Evolutionary conservation across 2,113 vertebrate species (phyloP), one percentile per base, ranked within the genome.

Genomic region (Narcine bancroftii): DNA sequence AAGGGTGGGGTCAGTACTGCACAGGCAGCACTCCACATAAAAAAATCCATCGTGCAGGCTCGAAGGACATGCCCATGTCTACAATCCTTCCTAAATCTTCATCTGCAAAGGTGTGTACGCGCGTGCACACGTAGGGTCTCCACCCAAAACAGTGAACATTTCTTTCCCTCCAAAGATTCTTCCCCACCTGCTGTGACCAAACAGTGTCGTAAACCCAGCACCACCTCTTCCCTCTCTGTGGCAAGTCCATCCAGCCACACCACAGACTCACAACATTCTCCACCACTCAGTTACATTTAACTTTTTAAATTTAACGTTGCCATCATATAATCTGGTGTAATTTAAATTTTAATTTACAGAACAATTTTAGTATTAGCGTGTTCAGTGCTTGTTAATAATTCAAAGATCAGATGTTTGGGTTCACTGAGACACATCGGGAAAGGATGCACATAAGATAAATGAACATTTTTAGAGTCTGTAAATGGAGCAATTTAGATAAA

Each of bases 401-500:
- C 33, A 36, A 60, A 56, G 6, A 60, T 60, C 33, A 60, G 13
- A n/a, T 60, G 95, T 95, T 96, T 92, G 94, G 94, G 95, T 95
- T 96, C 95, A 95, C 94, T 93, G 94, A 94, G 93, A 94, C 93
- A 95, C 94, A 94, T 94, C 93, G 93, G 94, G 94, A 93, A 94
- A 93, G 33, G 81, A 94, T 95, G 93, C 94, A 93, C 92, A 75
- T 45, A 77, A 92, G 71, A 95, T 94, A 93, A 93, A 93, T 94
- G 93, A 95, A 95, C 93, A 94, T 94, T 93, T 93, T 93, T 93
- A 93, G 93, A 93, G 94, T 95, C 94, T 94, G 93, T 94, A 94
- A 96, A 96, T 94, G 94, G 94, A 95, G 95, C 95, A 96, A 96
- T 96, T 96, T 95, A 95, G 95, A 95, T 96, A 95, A n/a, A 96